Conservation (phyloP, 2,113 vertebrate genomes). For the Perccottus glenii region DNA sequence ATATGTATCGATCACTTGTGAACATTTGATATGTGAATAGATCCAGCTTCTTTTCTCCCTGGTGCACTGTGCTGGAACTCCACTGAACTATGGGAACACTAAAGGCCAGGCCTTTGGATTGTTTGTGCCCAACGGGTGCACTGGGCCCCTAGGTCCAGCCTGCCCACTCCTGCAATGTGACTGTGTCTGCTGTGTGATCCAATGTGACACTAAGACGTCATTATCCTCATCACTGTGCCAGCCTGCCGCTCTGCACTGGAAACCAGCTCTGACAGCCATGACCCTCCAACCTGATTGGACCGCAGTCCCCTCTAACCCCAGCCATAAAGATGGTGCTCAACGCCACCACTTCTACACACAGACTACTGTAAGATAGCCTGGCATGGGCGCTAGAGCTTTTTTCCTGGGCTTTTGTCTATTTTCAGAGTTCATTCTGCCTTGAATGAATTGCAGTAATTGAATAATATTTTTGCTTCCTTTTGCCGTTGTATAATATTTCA, state of each 20-base stretch:
- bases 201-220: constrained; percentile 72
- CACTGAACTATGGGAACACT: constrained; percentile 64
- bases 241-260: constrained; percentile 70
- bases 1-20: constrained; percentile 57
- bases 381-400: constrained; percentile 44
- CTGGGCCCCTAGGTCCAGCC: constrained; percentile 30
- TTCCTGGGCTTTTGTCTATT: constrained; percentile 39
- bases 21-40: constrained; percentile 65
- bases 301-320: constrained; percentile 62
- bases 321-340: constrained; percentile 73
- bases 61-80: constrained; percentile 63
- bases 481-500: constrained; percentile 61
- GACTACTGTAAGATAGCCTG: constrained; percentile 53
- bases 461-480: constrained; percentile 26
- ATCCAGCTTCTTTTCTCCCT: constrained; percentile 47
- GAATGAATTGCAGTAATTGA: constrained; percentile 36
- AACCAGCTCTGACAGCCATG: constrained; percentile 76
- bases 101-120: constrained; percentile 59
- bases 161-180: constrained; percentile 49
- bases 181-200: constrained; percentile 63
- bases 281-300: constrained; percentile 66
- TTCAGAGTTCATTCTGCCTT: constrained; percentile 22
- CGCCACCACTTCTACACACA: constrained; percentile 66
- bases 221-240: constrained; percentile 76
- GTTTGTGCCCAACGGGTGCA: constrained; percentile 49